These are phyloP conservation scores for Capromys pilorides DNA, from an alignment of 2,797 vertebrate genomes.

Conservation along the genomic window DNA sequence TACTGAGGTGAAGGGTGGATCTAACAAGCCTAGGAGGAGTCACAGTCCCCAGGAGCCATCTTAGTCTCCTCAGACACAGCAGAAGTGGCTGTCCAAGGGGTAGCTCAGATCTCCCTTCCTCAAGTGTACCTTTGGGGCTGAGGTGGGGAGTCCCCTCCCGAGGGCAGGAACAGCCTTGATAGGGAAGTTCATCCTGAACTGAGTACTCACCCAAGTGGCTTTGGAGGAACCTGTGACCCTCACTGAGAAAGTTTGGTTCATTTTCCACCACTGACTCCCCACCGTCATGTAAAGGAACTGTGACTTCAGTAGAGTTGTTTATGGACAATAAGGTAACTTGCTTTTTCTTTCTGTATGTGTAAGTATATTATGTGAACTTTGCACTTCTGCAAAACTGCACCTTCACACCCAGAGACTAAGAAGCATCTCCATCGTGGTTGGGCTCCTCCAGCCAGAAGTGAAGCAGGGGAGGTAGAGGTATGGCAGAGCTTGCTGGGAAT, in stretches of 20 bases:
- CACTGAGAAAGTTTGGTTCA: not conserved
- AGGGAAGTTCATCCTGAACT: not conserved
- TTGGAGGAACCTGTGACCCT: not conserved
- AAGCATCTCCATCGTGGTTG: accelerated
- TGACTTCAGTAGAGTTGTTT: too few relatives aligned
- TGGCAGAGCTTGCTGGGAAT: not conserved
- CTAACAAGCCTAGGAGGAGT: not conserved
- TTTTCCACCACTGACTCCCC: not conserved
- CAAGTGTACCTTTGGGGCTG: not conserved
- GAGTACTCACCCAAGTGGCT: not conserved
- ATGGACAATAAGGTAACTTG: not conserved
- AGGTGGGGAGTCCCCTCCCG: not conserved
- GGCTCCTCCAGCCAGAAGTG: not conserved
- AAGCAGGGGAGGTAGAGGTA: accelerated
- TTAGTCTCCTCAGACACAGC: not conserved
- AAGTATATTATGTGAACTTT: not conserved
- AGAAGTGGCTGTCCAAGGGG: not conserved
- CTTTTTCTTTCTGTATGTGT: not conserved
- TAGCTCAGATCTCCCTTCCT: too few relatives aligned
- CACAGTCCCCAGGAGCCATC: not conserved
- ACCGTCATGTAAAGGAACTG: not conserved
- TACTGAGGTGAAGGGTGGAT: too few relatives aligned
- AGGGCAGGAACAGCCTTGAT: not conserved
- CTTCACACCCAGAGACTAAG: not conserved
- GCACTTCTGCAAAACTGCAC: not conserved